Base-by-base conservation (phyloP, 1,140 invertebrate genomes). In the Cydia splendana region DNA sequence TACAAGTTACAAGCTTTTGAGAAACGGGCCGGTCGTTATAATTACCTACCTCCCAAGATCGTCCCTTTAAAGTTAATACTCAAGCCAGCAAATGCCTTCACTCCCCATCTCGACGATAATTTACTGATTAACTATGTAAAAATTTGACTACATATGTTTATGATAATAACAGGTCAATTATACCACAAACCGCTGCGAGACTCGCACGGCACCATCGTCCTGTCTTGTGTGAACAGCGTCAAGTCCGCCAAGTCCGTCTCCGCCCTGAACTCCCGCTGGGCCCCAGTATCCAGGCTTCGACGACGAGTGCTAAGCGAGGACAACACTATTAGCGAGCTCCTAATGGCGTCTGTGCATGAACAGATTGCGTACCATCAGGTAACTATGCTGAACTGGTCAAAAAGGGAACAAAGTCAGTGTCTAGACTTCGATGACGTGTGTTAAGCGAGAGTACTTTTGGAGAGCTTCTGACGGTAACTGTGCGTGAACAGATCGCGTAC, bases 291-390 rank as follows among this genome's bases (percentile, higher is more conserved):
- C 69, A 98, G 98, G 91, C 92, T 98, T 1, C 93, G 93, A 5
- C 94, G 95, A 24, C 93, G 95, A 71, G 89, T 94, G 10, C 91
- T 94, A n/a, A 94, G 93, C 48, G 94, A 97, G 79, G 96, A 97
- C 80, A 96, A 96, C 82, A 96, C 95, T 75, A 96, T 98, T 38
- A 95, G 95, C 0, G 97, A 98, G 81, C 94, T 97, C 81, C 94
- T 98, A 18, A 96, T 98, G 95, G 95, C 95, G 48, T 97, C 96
- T 18, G 96, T 98, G 76, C 96, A 97, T 81, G 98, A 99, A 75
- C 98, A 99, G 94, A 97, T 99, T 76, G 95, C 96, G 38, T 99
- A 98, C 90, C 96, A 98, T 86, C 97, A 98, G 94, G 96, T 92
- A 24, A 48, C 3, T 15, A 48, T 48, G 45, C 45, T 13, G 45